Percentiles rank a stretch among this genome's conserved stretches.
phyloP scores from a whole-genome alignment of 2,113 vertebrate genomes.

The Boulengeromyrus knoepffleri region DNA sequence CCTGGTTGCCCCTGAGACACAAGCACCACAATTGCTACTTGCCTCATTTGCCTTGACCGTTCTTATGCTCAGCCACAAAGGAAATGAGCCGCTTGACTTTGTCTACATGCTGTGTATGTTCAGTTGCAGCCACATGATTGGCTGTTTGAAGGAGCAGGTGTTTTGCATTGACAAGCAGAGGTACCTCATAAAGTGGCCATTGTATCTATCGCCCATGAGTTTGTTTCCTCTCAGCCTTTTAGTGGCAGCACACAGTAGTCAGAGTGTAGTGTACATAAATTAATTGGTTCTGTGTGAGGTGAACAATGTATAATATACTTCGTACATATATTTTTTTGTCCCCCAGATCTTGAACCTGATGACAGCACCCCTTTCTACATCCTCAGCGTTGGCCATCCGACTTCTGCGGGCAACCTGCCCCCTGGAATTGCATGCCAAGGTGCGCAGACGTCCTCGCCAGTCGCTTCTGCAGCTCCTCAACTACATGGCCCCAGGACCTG shows the following conservation, averaged over 20 bases:
- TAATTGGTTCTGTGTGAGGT: background rate
- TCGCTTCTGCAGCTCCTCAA: slow-evolving; percentile 54
- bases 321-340: background rate
- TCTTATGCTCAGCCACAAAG: background rate
- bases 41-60: background rate
- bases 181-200: background rate
- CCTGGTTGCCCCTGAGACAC: background rate
- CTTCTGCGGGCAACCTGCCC: slow-evolving; percentile 65
- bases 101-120: background rate
- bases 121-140: background rate
- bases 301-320: background rate
- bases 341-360: slow-evolving; percentile 70
- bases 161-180: background rate
- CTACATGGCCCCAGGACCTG: slow-evolving; percentile 63
- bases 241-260: background rate
- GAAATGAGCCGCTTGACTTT: background rate
- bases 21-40: background rate
- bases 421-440: slow-evolving; percentile 67
- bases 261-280: background rate
- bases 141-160: background rate
- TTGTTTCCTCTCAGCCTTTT: background rate
- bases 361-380: slow-evolving; percentile 71
- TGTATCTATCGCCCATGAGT: background rate
- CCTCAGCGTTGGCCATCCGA: slow-evolving; percentile 67
- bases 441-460: slow-evolving; percentile 57